These are phyloP conservation scores for Metacarcinus magister DNA, from an alignment of 2,888 invertebrate species.

Conservation along the genomic window DNA sequence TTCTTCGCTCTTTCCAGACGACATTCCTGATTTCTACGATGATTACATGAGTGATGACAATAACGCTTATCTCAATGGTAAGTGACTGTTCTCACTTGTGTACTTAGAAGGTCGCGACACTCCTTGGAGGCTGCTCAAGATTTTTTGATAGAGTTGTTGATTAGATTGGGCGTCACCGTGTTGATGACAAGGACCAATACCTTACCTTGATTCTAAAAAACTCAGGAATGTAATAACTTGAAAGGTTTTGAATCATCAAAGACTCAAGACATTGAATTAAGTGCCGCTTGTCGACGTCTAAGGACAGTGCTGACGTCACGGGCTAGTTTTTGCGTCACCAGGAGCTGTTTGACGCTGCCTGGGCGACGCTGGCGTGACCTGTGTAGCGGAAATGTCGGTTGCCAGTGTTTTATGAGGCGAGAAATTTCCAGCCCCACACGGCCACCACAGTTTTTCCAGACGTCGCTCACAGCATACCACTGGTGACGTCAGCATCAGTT, in stretches of 20 bases:
- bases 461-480: conserved; percentile 22
- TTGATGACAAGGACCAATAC: background rate
- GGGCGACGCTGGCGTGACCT: conserved; percentile 19
- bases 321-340: background rate
- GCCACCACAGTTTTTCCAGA: background rate
- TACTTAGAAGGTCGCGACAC: conserved; percentile 53
- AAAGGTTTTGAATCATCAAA: background rate
- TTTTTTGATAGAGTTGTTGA: background rate
- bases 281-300: background rate
- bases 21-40: conserved; percentile 78
- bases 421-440: background rate
- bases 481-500: background rate
- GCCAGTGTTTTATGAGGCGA: conserved; percentile 36
- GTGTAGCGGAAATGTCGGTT: background rate
- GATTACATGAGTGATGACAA: conserved; percentile 75
- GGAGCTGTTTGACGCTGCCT: background rate
- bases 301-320: background rate
- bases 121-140: conserved; percentile 52
- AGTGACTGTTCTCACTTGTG: conserved; percentile 65
- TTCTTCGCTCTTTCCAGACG: conserved; percentile 79
- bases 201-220: background rate
- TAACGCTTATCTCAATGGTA: conserved; percentile 78
- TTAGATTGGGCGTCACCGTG: background rate
- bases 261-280: background rate
- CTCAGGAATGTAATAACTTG: background rate